Conservation (phyloP, 2,888 invertebrate species). For the Aphodius granarius region DNA sequence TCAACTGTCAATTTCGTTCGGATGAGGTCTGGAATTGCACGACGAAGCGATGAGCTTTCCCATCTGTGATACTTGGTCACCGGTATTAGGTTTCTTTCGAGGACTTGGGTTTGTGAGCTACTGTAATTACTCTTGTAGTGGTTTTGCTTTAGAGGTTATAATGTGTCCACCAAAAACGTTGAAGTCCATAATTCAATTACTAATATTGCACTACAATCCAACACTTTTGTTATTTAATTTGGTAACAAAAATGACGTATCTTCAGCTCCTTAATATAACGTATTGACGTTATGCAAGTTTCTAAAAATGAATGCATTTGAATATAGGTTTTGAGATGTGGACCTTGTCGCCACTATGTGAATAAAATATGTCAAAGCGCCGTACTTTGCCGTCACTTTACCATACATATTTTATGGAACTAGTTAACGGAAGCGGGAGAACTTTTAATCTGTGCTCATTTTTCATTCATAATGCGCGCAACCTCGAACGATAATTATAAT, state of each 20-base stretch:
- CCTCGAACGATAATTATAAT: neutral
- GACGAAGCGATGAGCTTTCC: neutral
- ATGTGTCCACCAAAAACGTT: no score
- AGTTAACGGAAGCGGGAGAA: neutral
- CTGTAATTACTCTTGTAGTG: neutral
- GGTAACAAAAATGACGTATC: no score
- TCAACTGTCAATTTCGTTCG: neutral
- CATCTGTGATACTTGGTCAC: neutral
- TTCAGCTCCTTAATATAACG: no score
- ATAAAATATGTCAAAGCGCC: neutral
- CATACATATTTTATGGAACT: neutral
- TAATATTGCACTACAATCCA: no score
- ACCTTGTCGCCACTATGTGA: neutral
- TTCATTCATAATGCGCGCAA: neutral
- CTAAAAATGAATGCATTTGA: neutral
- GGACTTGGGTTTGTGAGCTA: neutral
- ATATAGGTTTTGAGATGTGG: neutral
- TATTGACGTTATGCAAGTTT: neutral
- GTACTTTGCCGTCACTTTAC: neutral
- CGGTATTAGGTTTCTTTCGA: neutral
- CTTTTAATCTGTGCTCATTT: neutral
- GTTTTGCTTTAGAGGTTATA: neutral
- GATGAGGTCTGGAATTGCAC: neutral
- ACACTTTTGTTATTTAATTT: no score
- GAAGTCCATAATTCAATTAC: no score